Conservation (phyloP, 1,140 invertebrate species). For the Drosophila subpulchrella region DNA sequence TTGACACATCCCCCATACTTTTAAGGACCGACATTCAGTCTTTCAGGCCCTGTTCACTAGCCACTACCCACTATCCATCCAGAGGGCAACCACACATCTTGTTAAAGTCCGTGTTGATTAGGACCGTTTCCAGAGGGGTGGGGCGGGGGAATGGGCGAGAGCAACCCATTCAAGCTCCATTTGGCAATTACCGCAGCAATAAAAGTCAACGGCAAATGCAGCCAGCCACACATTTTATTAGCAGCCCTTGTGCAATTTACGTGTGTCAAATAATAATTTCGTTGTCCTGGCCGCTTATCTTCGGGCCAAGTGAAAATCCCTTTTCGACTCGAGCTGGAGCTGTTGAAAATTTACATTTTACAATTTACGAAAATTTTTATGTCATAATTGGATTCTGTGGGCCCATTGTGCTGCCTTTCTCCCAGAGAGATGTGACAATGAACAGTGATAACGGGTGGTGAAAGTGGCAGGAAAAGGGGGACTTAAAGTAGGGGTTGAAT, state of each 20-base stretch:
- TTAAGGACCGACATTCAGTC: slow-evolving; percentile 34
- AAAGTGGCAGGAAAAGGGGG: neutral
- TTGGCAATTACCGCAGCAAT: slow-evolving; percentile 82
- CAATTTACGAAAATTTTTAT: slow-evolving; percentile 83
- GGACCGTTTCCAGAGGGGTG: slow-evolving; percentile 8
- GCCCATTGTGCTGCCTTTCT: slow-evolving; percentile 36
- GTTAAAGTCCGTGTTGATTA: slow-evolving; percentile 57
- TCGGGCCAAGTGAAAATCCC: slow-evolving; percentile 53
- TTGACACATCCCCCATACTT: slow-evolving; percentile 74
- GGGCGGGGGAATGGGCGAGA: neutral
- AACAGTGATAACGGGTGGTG: slow-evolving; percentile 60
- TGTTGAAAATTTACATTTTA: slow-evolving; percentile 77
- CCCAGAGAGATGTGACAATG: slow-evolving; percentile 69
- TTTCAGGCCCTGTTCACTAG: neutral
- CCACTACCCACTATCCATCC: neutral
- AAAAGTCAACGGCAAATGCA: slow-evolving; percentile 77
- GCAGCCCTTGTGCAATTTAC: slow-evolving; percentile 63
- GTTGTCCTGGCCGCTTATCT: slow-evolving; percentile 62
- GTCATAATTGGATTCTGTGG: slow-evolving; percentile 77
- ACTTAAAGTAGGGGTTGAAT: slow-evolving; percentile 7
- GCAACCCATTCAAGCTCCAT: slow-evolving; percentile 74
- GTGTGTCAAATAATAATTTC: slow-evolving; percentile 82
- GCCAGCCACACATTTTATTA: slow-evolving; percentile 54
- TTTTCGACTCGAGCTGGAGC: slow-evolving; percentile 30
- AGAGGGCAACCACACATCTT: slow-evolving; percentile 48